Evolutionary conservation across 2,113 vertebrate genomes (phyloP).

Genomic region (Tiliqua scincoides): DNA sequence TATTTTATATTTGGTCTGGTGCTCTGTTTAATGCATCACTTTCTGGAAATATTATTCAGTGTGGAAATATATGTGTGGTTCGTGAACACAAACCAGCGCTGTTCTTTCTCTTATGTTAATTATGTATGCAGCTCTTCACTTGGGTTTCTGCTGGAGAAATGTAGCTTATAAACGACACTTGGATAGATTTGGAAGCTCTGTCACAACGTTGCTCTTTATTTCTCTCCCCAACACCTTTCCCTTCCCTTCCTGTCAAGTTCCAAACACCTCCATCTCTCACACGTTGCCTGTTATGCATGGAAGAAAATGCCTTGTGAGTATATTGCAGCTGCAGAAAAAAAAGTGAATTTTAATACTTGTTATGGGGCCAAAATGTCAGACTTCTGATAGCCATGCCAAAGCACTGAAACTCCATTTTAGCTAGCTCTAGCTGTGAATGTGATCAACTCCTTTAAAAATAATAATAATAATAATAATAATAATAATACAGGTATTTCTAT

Average conservation of each 20-base stretch:
- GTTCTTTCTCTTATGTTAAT: conserved; percentile 39
- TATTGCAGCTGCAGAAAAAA: background rate
- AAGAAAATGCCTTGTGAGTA: background rate
- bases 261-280: background rate
- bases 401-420: background rate
- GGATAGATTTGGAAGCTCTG: background rate
- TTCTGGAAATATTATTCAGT: conserved; percentile 33
- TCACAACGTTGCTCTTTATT: background rate
- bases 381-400: background rate
- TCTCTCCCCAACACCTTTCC: background rate
- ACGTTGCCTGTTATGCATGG: background rate
- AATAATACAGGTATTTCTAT: no score
- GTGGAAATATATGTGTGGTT: conserved; percentile 36
- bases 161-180: conserved; percentile 24
- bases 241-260: background rate
- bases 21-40: conserved; percentile 36
- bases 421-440: background rate
- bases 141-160: conserved; percentile 7
- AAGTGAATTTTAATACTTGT: background rate
- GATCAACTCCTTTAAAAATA: background rate
- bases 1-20: conserved; percentile 48
- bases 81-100: conserved; percentile 9
- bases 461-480: no score
- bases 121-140: conserved; percentile 45
- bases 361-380: background rate